Evolutionary conservation across 2,888 invertebrate genomes (phyloP), one percentile per base, ranked within the genome.

Genomic region (Onchidella celtica): DNA sequence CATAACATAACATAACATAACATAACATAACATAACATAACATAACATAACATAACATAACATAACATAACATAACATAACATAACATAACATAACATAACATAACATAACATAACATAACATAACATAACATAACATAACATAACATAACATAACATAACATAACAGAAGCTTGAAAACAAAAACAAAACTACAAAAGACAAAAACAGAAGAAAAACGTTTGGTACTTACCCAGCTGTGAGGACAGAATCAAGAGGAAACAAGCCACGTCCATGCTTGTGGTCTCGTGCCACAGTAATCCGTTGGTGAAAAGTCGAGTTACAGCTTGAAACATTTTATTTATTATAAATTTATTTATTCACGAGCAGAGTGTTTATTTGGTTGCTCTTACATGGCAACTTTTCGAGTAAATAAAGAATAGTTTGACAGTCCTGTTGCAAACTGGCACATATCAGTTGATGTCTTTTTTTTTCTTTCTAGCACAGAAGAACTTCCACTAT

Each of bases 21-120:
- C 68, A 69, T 40, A 69, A 17, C 40, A 38, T 69, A 36, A 36
- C 68, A 69, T 40, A 69, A 40, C 40, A 40, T 69, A 36, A 38
- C 68, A 34, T 40, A 69, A 24, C 38, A n/a, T 69, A 40, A 34
- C 38, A 38, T 69, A 69, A n/a, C 24, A 38, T 69, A 65, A 65
- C 65, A 65, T 29, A 65, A 65, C 65, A 21, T 59, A 59, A 59
- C 59, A 59, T 59, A 59, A 3, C 59, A 21, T 59, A 59, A 59
- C n/a, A 59, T 59, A 59, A 59, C 59, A 59, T 59, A 59, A 59
- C 59, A 21, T 59, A 59, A 59, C 59, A 59, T 59, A 59, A 3
- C 59, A 21, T 59, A 59, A 59, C n/a, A 59, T 59, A 59, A 59
- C 59, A 59, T 21, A 59, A 59, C 59, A 21, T 59, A n/a, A 59